Evolutionary conservation across 2,797 vertebrate species (phyloP), one percentile per base, ranked within the genome.

Genomic region (Smutsia gigantea): DNA sequence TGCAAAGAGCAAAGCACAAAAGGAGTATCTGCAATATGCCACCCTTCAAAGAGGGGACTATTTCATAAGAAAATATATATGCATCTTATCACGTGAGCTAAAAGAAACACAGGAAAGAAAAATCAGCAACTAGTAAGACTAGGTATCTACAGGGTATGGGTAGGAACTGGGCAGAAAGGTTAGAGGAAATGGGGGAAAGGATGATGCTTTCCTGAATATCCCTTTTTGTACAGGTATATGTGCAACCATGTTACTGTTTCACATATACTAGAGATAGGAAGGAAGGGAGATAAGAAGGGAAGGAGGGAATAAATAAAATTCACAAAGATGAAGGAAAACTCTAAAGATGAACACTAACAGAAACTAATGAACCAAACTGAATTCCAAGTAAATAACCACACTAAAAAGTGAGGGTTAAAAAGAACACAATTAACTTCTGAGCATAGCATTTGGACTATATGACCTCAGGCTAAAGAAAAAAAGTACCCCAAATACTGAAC

Each of bases 341-440:
- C 59, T 69, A 69, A 68, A 75, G 89, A 92, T 55, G 42, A 89
- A 85, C 5, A 75, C 53, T 25, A 87, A 90, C 14, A 95, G 75
- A 93, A 87, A 83, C 27, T n/a, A 71, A 57, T 3, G 4, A 55
- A 81, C 34, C 59, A 69, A 85, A 92, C 2, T 64, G 15, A 79
- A 84, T 72, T 84, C 79, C 71, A 74, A 49, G 79, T 21, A 31
- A 55, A 37, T 78, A 83, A 88, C 39, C 18, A 85, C 5, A 53
- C 61, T 77, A 75, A 77, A 66, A 61, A 51, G 39, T 42, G 55
- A 78, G 27, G 23, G 17, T 57, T 37, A 79, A 81, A 49, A 82
- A 90, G 63, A 77, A 69, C 42, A 49, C 8, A 69, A 57, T 25
- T 68, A 88, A 37, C 37, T 57, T 87, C 2, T 29, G 37, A 74